A percentile compares a stretch with the other conserved stretches of the same genome.
These are phyloP conservation scores for Rhadinocentrus ornatus DNA, from an alignment of 2,797 vertebrate genomes.

Conservation along the genomic window DNA sequence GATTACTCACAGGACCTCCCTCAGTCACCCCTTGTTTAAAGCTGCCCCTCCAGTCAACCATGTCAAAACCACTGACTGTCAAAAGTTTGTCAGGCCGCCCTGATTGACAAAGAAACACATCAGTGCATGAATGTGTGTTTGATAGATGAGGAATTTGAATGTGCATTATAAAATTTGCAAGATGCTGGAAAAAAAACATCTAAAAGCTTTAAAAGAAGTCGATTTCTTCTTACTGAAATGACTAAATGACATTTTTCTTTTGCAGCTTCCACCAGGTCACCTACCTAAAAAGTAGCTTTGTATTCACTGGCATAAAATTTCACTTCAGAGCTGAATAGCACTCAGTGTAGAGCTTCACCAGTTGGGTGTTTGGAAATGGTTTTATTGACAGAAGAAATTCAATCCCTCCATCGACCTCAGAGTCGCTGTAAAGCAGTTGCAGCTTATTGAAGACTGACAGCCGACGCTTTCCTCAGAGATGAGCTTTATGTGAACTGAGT, in stretches of 20 bases:
- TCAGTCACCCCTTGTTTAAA: constrained; percentile 23
- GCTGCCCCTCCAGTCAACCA: constrained; percentile 27
- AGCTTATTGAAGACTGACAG: constrained; percentile 13
- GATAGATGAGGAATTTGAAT: not conserved
- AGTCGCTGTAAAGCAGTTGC: constrained; percentile 5
- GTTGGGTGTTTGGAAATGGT: constrained; percentile 15
- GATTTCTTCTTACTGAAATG: too few species aligned
- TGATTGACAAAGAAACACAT: constrained; percentile 26
- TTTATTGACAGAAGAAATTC: constrained; percentile 20
- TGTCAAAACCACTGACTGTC: constrained; percentile 50
- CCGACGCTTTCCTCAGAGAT: constrained; percentile 14
- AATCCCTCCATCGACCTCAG: constrained; percentile 20
- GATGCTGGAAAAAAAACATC: not conserved
- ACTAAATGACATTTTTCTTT: not conserved
- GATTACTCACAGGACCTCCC: constrained; percentile 50
- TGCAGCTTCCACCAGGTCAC: accelerated
- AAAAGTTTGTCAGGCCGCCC: constrained; percentile 3
- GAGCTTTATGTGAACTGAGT: constrained; percentile 3
- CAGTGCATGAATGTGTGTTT: not conserved
- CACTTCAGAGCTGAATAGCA: not conserved
- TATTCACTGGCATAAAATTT: constrained; percentile 11
- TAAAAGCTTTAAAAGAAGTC: not conserved
- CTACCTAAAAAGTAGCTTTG: not conserved
- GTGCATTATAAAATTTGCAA: not conserved
- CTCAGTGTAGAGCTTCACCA: constrained; percentile 1